These are phyloP conservation scores for Pachypeltis micranthus DNA, from an alignment of 1,140 invertebrate genomes.

Conservation along the genomic window DNA sequence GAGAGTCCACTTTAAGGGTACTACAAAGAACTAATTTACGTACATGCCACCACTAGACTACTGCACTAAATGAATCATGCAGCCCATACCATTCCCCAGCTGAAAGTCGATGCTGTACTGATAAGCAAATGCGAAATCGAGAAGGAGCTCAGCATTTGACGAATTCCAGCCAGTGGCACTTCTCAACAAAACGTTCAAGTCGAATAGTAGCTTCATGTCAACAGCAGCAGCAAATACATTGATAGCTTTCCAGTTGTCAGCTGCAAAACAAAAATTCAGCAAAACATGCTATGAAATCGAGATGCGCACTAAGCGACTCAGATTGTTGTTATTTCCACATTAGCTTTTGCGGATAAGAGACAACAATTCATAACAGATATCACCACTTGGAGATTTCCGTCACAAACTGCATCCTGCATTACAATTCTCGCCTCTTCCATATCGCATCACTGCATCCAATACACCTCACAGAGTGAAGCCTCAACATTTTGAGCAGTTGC, in stretches of 20 bases:
- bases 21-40: not conserved
- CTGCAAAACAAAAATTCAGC: conserved; percentile 16
- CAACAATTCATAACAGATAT: no score
- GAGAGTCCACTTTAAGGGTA: not conserved
- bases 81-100: conserved; percentile 18
- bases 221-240: conserved; percentile 14
- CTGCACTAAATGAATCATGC: not conserved
- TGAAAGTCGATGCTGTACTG: conserved; percentile 19
- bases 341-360: not conserved
- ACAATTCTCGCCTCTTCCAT: no score
- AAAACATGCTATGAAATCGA: not conserved
- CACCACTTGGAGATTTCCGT: not conserved
- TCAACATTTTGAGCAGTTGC: no score
- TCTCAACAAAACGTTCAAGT: conserved; percentile 20
- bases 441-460: no score
- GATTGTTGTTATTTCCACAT: not conserved
- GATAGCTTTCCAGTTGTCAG: conserved; percentile 19
- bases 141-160: conserved; percentile 16
- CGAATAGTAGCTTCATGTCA: conserved; percentile 18
- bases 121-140: conserved; percentile 20
- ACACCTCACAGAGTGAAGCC: no score
- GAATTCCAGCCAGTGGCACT: conserved; percentile 12
- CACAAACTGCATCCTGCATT: no score
- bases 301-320: not conserved
- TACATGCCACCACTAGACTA: not conserved